phyloP scores from a whole-genome alignment of 2,113 vertebrate species.

The Athene noctua region DNA sequence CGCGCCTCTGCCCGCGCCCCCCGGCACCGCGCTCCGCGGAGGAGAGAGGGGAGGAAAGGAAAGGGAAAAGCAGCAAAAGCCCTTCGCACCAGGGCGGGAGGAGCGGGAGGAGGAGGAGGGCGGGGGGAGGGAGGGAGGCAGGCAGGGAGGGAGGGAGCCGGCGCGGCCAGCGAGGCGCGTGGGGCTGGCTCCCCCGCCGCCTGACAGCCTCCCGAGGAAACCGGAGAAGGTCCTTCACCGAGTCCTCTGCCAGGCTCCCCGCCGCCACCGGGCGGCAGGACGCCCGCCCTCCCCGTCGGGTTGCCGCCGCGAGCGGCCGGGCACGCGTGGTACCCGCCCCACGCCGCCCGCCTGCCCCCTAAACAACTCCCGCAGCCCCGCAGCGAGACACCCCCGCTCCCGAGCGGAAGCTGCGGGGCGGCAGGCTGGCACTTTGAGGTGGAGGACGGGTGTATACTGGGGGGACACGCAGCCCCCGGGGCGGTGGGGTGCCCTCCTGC shows the following conservation, averaged over 20 bases:
- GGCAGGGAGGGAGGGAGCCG: background rate
- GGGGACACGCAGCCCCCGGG: too few species aligned
- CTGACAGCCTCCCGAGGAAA: constrained; percentile 42
- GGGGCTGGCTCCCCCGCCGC: constrained; percentile 13
- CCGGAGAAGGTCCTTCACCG: constrained; percentile 33
- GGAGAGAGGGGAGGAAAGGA: background rate
- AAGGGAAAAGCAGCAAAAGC: background rate
- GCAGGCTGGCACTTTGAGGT: background rate
- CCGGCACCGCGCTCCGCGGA: constrained; percentile 1
- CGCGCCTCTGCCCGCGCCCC: constrained; percentile 1
- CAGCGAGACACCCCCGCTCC: background rate
- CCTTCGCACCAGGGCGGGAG: constrained; percentile 43
- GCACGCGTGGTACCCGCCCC: background rate
- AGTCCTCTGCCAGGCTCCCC: constrained; percentile 7
- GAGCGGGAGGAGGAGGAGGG: background rate
- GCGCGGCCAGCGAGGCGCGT: background rate
- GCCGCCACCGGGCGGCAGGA: background rate
- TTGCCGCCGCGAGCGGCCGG: background rate
- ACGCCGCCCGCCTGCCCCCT: background rate
- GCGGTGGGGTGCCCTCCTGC: background rate
- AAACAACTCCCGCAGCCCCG: background rate
- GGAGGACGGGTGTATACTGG: background rate
- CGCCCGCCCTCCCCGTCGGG: constrained; percentile 9
- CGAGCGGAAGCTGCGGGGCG: background rate
- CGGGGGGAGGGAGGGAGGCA: too few species aligned